These are phyloP conservation scores for Ifrita kowaldi DNA, from an alignment of 2,113 vertebrate species.

Conservation along the genomic window DNA sequence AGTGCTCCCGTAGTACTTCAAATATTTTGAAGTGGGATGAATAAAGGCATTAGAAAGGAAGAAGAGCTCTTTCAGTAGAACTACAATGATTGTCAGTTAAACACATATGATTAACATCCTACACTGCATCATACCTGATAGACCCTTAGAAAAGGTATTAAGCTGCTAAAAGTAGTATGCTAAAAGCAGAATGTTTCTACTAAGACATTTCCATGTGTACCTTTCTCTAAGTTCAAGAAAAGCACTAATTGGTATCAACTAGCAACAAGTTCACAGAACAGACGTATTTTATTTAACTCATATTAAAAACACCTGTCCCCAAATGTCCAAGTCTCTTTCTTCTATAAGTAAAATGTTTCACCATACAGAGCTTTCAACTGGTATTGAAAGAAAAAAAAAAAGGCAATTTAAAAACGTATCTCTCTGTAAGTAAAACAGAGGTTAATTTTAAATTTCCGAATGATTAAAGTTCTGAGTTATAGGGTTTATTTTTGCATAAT, in stretches of 20 bases:
- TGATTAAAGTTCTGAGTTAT: neutral
- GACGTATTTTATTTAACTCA: neutral
- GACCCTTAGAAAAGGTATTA: neutral
- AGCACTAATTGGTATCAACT: neutral
- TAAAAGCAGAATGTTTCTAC: neutral
- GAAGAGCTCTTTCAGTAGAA: neutral
- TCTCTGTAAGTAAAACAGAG: neutral
- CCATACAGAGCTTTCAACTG: neutral
- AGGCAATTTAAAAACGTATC: neutral
- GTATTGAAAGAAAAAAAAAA: neutral
- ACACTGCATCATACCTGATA: neutral
- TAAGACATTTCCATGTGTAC: neutral
- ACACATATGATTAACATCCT: neutral
- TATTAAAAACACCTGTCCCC: neutral
- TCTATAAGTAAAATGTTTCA: neutral
- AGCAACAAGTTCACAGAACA: neutral
- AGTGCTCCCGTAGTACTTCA: neutral
- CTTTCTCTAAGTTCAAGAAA: neutral
- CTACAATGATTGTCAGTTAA: neutral
- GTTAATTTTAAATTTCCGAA: neutral
- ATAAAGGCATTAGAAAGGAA: neutral
- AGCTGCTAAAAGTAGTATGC: neutral
- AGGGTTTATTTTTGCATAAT: neutral
- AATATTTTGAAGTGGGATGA: slow-evolving; percentile 25
- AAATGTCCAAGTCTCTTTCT: neutral